phyloP scores from a whole-genome alignment of 1,140 invertebrate species.

The Tetraneura akinire region DNA sequence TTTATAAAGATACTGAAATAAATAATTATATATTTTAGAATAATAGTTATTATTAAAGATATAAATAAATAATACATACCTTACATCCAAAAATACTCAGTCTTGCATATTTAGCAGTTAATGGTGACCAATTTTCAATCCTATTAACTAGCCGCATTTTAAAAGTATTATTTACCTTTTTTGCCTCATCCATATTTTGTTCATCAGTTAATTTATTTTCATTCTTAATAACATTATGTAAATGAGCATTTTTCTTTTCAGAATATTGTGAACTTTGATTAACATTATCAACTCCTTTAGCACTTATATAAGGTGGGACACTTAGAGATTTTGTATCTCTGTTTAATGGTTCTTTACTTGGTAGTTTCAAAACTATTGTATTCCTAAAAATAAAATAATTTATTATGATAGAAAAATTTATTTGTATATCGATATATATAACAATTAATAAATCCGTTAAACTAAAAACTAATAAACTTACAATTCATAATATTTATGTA shows the following conservation, averaged over 20 bases:
- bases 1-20: constrained; percentile 35
- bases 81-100: constrained; percentile 47
- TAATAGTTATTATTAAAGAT: neutral
- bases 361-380: constrained; percentile 3
- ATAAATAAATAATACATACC: neutral
- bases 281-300: constrained; percentile 19
- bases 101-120: constrained; percentile 42
- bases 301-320: constrained; percentile 20
- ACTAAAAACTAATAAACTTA: no score
- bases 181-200: constrained; percentile 13
- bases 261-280: neutral
- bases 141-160: constrained; percentile 12
- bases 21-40: neutral
- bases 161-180: constrained; percentile 17
- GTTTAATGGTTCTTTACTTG: constrained; percentile 29
- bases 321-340: neutral
- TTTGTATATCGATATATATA: no score
- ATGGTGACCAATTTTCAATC: constrained; percentile 38
- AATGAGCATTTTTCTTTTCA: constrained; percentile 24
- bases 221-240: neutral
- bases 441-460: no score
- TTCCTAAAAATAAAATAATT: constrained; percentile 29
- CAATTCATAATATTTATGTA: no score
- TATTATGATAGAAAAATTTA: no score
- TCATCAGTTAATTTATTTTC: neutral